These are phyloP conservation scores for Mormyrops boulengeri DNA, from an alignment of 2,797 vertebrate species.

Conservation along the genomic window DNA sequence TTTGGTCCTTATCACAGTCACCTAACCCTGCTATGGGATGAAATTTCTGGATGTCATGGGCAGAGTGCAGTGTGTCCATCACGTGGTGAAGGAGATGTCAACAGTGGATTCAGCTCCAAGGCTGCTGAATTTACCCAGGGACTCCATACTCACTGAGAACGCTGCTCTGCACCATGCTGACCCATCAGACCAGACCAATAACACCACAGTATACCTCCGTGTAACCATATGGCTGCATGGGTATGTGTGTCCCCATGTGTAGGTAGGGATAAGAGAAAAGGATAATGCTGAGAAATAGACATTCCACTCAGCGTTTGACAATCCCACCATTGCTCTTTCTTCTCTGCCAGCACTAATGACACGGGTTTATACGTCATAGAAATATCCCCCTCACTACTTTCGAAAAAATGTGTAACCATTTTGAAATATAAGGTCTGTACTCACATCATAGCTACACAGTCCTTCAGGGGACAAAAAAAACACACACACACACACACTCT, in stretches of 20 bases:
- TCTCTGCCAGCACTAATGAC: neutral
- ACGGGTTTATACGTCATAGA: neutral
- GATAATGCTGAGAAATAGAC: constrained; percentile 18
- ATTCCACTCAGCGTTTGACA: neutral
- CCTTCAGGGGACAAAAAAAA: constrained; percentile 5
- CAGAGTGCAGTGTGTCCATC: constrained; percentile 47
- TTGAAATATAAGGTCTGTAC: constrained; percentile 7
- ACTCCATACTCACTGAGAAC: neutral
- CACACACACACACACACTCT: neutral
- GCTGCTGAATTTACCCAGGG: neutral
- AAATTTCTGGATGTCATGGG: constrained; percentile 39
- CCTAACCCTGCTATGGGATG: neutral
- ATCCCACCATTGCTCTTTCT: neutral
- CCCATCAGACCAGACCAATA: neutral
- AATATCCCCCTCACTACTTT: neutral
- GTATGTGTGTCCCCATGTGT: neutral
- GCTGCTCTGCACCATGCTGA: neutral
- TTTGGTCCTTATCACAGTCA: constrained; percentile 62
- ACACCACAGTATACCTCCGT: neutral
- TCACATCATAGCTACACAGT: neutral
- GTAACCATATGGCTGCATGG: neutral
- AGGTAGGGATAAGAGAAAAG: neutral
- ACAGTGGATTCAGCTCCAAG: constrained; percentile 28
- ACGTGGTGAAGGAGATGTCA: constrained; percentile 54
- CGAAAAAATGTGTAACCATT: neutral